These are phyloP conservation scores for Lasioglossum figueresi DNA, from an alignment of 2,888 invertebrate genomes.

Conservation along the genomic window DNA sequence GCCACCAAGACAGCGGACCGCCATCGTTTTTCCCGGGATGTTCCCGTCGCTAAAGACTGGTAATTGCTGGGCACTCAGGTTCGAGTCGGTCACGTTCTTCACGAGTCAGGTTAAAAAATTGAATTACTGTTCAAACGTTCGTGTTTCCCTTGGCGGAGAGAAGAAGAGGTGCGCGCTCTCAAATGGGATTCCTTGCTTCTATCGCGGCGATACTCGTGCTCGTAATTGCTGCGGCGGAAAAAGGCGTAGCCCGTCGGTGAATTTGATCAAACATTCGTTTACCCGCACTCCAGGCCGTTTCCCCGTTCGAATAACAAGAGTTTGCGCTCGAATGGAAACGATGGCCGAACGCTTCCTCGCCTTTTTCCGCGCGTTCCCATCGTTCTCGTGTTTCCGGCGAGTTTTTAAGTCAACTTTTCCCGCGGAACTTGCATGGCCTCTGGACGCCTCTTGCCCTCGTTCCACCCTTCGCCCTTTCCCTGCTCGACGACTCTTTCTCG, in stretches of 20 bases:
- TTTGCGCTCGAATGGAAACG: constrained; percentile 27
- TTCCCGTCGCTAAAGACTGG: background rate
- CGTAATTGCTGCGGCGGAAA: constrained; percentile 31
- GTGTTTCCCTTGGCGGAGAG: background rate
- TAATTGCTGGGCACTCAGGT: background rate
- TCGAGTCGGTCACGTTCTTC: background rate
- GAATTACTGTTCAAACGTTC: constrained; percentile 11
- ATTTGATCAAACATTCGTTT: constrained; percentile 49
- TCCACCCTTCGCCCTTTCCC: constrained; percentile 27
- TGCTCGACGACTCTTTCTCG: constrained; percentile 31
- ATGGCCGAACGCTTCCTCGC: background rate
- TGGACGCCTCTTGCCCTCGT: constrained; percentile 59
- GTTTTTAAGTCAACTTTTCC: constrained; percentile 67
- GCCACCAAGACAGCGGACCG: background rate
- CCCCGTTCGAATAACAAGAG: constrained; percentile 50
- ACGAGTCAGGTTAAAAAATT: background rate
- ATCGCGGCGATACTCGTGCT: background rate
- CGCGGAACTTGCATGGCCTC: constrained; percentile 58
- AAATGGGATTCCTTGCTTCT: background rate
- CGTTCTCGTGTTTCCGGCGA: constrained; percentile 24
- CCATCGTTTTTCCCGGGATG: background rate
- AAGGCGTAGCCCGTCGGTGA: constrained; percentile 16
- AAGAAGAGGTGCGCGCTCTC: background rate
- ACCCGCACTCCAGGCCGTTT: constrained; percentile 35
- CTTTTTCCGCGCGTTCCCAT: constrained; percentile 17